Evolutionary conservation across 2,113 vertebrate species (phyloP).

Genomic region (Atractosteus spatula): DNA sequence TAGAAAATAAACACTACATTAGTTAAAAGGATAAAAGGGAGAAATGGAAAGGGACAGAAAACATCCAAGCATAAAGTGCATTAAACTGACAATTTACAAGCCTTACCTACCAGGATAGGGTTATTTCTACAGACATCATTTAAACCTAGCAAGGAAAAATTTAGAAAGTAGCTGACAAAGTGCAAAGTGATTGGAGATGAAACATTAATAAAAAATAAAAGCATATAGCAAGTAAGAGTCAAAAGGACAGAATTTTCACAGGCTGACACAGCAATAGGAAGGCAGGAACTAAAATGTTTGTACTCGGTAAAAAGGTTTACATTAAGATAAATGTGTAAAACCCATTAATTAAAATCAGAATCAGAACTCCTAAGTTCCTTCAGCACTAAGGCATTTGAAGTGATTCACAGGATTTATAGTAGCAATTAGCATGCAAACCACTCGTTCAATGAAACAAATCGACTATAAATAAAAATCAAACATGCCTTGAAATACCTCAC

Average conservation of each 20-base stretch:
- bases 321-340: too few relatives aligned
- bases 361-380: neutral
- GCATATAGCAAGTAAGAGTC: constrained; percentile 31
- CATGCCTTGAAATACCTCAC: neutral
- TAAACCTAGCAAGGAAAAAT: constrained; percentile 80
- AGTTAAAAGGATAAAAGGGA: constrained; percentile 30
- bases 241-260: constrained; percentile 43
- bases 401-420: neutral
- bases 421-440: neutral
- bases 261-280: constrained; percentile 12
- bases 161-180: constrained; percentile 69
- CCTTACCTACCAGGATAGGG: constrained; percentile 75
- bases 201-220: constrained; percentile 45
- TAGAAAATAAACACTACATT: constrained; percentile 40
- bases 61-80: constrained; percentile 29
- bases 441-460: neutral
- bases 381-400: neutral
- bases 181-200: constrained; percentile 60
- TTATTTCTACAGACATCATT: constrained; percentile 77
- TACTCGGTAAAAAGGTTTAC: too few relatives aligned
- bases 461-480: neutral
- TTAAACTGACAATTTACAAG: constrained; percentile 58
- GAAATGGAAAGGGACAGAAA: neutral
- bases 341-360: too few relatives aligned
- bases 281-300: neutral